These are phyloP conservation scores for Ctenopoma multispine DNA, from an alignment of 2,797 vertebrate genomes.

Conservation along the genomic window DNA sequence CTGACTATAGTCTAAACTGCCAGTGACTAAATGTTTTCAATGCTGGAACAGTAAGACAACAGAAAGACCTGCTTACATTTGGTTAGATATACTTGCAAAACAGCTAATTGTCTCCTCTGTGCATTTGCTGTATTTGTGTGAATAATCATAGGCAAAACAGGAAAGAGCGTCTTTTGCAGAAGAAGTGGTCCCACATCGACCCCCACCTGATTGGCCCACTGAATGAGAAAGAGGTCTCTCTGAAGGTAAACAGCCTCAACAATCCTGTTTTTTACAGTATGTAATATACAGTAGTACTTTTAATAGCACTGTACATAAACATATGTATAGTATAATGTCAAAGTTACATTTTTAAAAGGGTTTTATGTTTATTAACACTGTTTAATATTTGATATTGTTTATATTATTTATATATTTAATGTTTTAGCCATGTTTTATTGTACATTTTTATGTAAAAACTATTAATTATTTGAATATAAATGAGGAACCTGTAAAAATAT, in stretches of 20 bases:
- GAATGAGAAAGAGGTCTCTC: conserved; percentile 89
- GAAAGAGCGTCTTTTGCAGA: conserved; percentile 86
- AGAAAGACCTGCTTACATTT: not conserved
- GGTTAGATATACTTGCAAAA: not conserved
- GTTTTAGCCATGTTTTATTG: too few relatives aligned
- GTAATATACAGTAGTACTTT: not conserved
- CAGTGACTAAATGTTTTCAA: not conserved
- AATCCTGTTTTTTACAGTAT: not conserved
- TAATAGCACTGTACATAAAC: too few relatives aligned
- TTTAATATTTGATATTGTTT: too few relatives aligned
- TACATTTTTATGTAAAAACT: too few relatives aligned
- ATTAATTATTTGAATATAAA: too few relatives aligned
- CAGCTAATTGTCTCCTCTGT: not conserved
- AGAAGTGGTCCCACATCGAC: conserved; percentile 94
- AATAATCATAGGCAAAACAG: conserved; percentile 88
- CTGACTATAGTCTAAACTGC: not conserved
- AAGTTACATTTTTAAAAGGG: too few relatives aligned
- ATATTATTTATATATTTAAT: too few relatives aligned
- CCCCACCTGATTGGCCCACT: conserved; percentile 88
- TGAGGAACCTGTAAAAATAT: not conserved
- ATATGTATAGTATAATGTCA: too few relatives aligned
- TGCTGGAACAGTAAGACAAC: not conserved
- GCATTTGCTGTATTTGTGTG: conserved; percentile 14
- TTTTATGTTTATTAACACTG: too few relatives aligned
- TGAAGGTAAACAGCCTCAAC: conserved; percentile 86